These are phyloP conservation scores for Lasioglossum vierecki DNA, from an alignment of 2,888 invertebrate species.

Conservation along the genomic window DNA sequence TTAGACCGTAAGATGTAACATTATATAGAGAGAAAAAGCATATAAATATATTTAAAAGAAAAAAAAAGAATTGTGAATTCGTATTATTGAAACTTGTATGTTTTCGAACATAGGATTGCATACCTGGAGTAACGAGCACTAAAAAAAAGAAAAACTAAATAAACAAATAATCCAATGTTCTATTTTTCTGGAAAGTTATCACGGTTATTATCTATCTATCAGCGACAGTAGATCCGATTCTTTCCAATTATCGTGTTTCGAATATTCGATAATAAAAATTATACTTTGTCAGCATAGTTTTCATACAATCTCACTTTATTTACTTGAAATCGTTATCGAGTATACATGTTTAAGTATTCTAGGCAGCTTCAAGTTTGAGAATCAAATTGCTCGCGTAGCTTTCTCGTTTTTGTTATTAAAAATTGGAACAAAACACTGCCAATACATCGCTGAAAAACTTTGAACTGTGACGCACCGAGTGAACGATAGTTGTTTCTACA, in stretches of 20 bases:
- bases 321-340: slow-evolving; percentile 38
- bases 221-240: slow-evolving; percentile 51
- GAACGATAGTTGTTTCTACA: background rate
- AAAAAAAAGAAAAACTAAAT: slow-evolving; percentile 11
- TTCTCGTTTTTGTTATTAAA: background rate
- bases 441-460: slow-evolving; percentile 30
- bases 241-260: slow-evolving; percentile 43
- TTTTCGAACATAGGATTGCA: slow-evolving; percentile 57
- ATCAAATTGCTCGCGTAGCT: slow-evolving; percentile 48
- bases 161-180: slow-evolving; percentile 62
- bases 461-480: background rate
- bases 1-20: slow-evolving; percentile 58
- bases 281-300: slow-evolving; percentile 57
- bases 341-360: slow-evolving; percentile 54
- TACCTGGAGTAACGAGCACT: slow-evolving; percentile 70
- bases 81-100: slow-evolving; percentile 42
- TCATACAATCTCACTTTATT: slow-evolving; percentile 40
- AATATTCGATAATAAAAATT: slow-evolving; percentile 58
- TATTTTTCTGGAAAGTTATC: slow-evolving; percentile 70
- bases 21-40: slow-evolving; percentile 28
- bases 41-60: slow-evolving; percentile 31
- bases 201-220: slow-evolving; percentile 64
- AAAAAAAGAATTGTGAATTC: slow-evolving; percentile 34
- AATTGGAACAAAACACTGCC: slow-evolving; percentile 59
- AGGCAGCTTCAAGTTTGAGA: slow-evolving; percentile 69